Conservation (phyloP, 2,113 vertebrate species). For the Ictalurus punctatus region DNA sequence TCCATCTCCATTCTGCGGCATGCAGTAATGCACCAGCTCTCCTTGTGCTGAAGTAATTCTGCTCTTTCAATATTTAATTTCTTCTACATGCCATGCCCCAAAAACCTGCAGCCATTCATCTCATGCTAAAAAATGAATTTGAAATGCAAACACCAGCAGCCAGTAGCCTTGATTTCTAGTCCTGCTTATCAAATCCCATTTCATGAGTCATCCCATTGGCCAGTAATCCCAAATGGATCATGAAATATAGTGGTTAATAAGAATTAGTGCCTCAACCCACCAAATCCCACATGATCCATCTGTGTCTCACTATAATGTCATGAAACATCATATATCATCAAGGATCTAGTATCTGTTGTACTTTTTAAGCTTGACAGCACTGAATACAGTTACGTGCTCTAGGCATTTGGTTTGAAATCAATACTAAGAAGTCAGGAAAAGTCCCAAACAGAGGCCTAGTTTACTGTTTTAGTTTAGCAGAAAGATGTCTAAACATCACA, state of each 20-base stretch:
- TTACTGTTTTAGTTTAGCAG: not conserved
- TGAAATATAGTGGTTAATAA: not conserved
- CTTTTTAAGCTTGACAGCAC: not conserved
- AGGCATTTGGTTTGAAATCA: not conserved
- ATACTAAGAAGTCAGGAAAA: not conserved
- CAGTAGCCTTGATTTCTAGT: constrained; percentile 10
- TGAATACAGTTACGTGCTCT: not conserved
- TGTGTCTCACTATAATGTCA: constrained; percentile 9
- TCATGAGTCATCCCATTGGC: not conserved
- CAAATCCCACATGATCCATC: not conserved
- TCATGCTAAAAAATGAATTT: not conserved
- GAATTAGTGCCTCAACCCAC: not conserved
- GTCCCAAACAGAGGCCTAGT: not conserved
- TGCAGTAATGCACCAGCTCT: constrained; percentile 3
- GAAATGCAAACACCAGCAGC: not conserved
- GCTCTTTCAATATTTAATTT: constrained; percentile 50
- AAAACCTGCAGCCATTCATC: constrained; percentile 17
- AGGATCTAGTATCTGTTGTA: not conserved
- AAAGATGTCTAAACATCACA: not conserved
- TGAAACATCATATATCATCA: not conserved
- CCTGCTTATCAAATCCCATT: not conserved
- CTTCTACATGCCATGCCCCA: constrained; percentile 20
- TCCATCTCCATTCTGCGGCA: not conserved
- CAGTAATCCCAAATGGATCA: constrained; percentile 15
- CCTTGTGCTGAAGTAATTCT: constrained; percentile 33